Evolutionary conservation across 2,113 vertebrate species (phyloP).

Genomic region (Oplegnathus fasciatus): DNA sequence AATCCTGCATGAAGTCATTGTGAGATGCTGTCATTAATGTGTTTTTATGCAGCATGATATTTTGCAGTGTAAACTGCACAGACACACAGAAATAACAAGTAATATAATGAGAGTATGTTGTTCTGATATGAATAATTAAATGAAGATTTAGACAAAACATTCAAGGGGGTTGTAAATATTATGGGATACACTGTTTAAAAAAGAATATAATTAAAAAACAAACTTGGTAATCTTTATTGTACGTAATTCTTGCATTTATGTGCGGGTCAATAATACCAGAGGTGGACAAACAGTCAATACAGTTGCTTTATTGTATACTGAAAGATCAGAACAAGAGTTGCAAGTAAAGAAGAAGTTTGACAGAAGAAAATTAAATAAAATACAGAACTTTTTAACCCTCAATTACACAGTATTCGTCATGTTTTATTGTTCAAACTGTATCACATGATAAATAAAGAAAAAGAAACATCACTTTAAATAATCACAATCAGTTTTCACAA

Average conservation of each 20-base stretch:
- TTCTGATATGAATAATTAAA: conserved; percentile 38
- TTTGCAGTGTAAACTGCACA: conserved; percentile 12
- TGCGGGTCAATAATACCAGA: neutral
- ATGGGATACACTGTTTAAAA: conserved; percentile 46
- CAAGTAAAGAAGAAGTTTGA: conserved; percentile 6
- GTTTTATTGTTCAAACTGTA: conserved; percentile 21
- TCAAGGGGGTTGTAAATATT: conserved; percentile 63
- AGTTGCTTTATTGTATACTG: conserved; percentile 51
- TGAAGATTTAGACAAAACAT: conserved; percentile 17
- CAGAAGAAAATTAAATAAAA: neutral
- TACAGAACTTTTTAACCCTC: conserved; percentile 12
- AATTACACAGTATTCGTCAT: conserved; percentile 15
- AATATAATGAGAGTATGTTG: conserved; percentile 17
- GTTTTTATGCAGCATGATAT: conserved; percentile 21
- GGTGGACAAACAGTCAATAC: neutral
- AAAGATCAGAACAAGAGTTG: conserved; percentile 32
- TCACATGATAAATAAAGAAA: conserved; percentile 22
- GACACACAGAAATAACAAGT: neutral
- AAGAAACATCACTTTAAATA: conserved; percentile 31
- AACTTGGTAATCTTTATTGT: conserved; percentile 28
- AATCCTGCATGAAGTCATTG: conserved; percentile 54
- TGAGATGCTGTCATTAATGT: conserved; percentile 29
- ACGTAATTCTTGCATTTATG: conserved; percentile 13
- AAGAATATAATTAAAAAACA: conserved; percentile 43
- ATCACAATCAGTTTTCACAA: conserved; percentile 26